Conservation (phyloP, 2,113 vertebrate genomes). For the Hypanus sabinus region DNA sequence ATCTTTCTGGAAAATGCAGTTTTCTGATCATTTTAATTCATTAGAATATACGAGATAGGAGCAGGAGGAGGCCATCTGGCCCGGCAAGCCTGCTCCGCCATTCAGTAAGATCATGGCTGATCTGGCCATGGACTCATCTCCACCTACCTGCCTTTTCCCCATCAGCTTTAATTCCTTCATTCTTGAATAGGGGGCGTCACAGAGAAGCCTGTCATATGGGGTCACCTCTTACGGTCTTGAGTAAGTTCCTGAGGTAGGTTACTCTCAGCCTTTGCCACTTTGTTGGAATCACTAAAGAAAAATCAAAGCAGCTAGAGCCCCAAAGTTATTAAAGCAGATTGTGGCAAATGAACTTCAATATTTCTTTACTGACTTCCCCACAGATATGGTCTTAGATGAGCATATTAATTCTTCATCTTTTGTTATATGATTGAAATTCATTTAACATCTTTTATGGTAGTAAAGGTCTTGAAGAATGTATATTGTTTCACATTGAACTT, state of each 20-base stretch:
- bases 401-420: not conserved
- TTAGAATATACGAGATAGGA: too few relatives aligned
- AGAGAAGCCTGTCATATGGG: not conserved
- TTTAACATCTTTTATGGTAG: not conserved
- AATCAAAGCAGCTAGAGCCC: not conserved
- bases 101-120: too few relatives aligned
- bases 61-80: too few relatives aligned
- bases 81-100: too few relatives aligned
- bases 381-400: not conserved
- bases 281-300: not conserved
- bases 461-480: not conserved
- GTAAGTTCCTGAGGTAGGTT: not conserved
- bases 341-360: not conserved
- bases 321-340: not conserved
- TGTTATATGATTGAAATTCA: not conserved
- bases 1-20: not conserved
- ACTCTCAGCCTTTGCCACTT: not conserved
- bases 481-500: not conserved
- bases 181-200: not conserved
- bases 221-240: not conserved
- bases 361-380: not conserved
- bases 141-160: too few relatives aligned
- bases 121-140: too few relatives aligned
- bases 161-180: not conserved
- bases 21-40: too few relatives aligned